These are phyloP conservation scores for Gnathonemus longibarbis DNA, from an alignment of 2,113 vertebrate genomes.

Conservation along the genomic window DNA sequence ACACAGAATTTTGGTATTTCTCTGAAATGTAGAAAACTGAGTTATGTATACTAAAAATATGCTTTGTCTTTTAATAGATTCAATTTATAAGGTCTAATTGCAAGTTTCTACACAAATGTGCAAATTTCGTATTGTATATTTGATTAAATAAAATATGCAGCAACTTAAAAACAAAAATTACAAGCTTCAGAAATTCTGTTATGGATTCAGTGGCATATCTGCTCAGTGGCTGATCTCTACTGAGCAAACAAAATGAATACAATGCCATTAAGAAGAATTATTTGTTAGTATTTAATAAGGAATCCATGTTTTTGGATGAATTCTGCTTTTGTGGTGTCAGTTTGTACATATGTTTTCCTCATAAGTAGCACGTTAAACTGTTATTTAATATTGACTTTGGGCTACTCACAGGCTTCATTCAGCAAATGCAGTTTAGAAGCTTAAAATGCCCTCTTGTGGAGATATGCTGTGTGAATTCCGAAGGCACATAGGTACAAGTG, in stretches of 20 bases:
- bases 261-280: background rate
- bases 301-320: background rate
- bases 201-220: background rate
- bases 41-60: background rate
- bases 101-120: background rate
- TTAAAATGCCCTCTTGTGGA: constrained; percentile 4
- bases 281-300: background rate
- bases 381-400: background rate
- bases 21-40: background rate
- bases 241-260: background rate
- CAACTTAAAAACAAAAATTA: background rate
- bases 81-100: too few species aligned
- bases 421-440: background rate
- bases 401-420: background rate
- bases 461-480: background rate
- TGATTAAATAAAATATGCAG: background rate
- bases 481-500: background rate
- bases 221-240: background rate
- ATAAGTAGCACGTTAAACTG: background rate
- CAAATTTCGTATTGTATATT: background rate
- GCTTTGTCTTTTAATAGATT: background rate
- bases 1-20: background rate
- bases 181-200: background rate
- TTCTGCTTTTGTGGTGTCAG: background rate
- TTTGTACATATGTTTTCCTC: background rate